Base-by-base conservation (phyloP, 2,797 vertebrate species). In the Diglossa cyanea region DNA sequence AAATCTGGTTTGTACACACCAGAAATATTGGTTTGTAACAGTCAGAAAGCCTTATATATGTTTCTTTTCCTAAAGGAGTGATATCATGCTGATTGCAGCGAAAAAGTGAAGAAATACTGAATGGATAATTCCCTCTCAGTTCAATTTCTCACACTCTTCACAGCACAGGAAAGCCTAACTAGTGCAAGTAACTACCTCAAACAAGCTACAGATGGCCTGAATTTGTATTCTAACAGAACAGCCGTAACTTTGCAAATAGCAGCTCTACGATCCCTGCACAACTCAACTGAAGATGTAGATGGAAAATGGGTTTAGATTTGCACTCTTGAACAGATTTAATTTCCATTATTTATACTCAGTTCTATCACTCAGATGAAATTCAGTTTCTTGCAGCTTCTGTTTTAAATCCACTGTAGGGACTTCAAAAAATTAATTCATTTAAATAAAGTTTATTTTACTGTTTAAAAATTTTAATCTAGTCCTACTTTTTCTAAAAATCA, bases 11-110 rank as follows among this genome's bases (percentile, higher is more conserved):
- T 50, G 48, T 50, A 50, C 25, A 50, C 4, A 50, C 48, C 25
- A 26, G 48, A 50, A 50, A 50, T 5, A 66, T 0, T 17, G 23
- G 16, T 47, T 72, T 6, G 1, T 24, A 53, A 70, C 2, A 31
- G 85, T 14, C 39, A 73, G 13, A 68, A 89, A 76, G 21, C 7
- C 6, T 7, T 70, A 9, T 4, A 20, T 14, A 28, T 2, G 9
- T 3, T 31, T 45, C 19, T 53, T 33, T 24, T 26, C 3, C 28
- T 77, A 54, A 53, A 39, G 20, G 24, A 87, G 79, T 17, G 6
- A 7, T 26, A 76, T 0, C 1, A 40, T 24, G 31, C 17, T 2
- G 1, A 30, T 2, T 45, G 19, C 13, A 90, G 35, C 1, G n/a
- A 57, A 77, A 88, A 81, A 1, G 30, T 50, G 24, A 50, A 33